Evolutionary conservation across 2,888 invertebrate genomes (phyloP).

Genomic region (Perithous albicinctus): DNA sequence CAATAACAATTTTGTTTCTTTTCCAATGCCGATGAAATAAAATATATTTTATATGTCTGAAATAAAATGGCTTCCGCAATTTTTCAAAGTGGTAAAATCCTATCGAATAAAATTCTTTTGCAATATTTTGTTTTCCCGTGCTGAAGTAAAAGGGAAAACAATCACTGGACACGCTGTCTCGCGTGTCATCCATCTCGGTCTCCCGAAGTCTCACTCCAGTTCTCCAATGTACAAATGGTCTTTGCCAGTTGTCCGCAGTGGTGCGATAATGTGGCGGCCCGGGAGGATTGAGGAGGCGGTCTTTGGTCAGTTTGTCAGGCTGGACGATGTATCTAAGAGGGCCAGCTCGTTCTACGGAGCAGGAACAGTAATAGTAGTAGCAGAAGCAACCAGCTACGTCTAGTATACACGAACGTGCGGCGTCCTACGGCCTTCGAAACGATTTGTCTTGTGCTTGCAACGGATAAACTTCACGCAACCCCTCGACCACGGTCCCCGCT

Average conservation of each 20-base stretch:
- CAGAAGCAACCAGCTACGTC: slow-evolving; percentile 6
- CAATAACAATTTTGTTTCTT: neutral
- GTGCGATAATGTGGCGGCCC: slow-evolving; percentile 82
- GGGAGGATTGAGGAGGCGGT: slow-evolving; percentile 77
- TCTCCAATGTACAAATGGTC: slow-evolving; percentile 80
- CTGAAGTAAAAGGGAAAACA: slow-evolving; percentile 44
- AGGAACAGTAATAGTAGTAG: neutral
- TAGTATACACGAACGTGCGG: slow-evolving; percentile 12
- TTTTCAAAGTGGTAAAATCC: too few species aligned
- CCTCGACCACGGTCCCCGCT: slow-evolving; percentile 55
- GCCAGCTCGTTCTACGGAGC: neutral
- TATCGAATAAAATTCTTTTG: neutral
- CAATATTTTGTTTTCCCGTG: slow-evolving; percentile 3
- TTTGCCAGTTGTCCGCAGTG: slow-evolving; percentile 79
- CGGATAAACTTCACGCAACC: slow-evolving; percentile 79
- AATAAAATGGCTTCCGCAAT: neutral
- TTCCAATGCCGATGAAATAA: neutral
- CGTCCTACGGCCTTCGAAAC: slow-evolving; percentile 69
- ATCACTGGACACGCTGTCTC: slow-evolving; percentile 38
- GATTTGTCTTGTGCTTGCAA: slow-evolving; percentile 79
- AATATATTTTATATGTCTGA: neutral
- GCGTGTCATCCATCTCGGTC: neutral
- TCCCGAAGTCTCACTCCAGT: slow-evolving; percentile 6
- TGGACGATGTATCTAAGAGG: slow-evolving; percentile 77
- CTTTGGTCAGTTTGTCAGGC: slow-evolving; percentile 82